Conservation (phyloP, 2,888 invertebrate genomes). For the Nasonovia ribisnigri region DNA sequence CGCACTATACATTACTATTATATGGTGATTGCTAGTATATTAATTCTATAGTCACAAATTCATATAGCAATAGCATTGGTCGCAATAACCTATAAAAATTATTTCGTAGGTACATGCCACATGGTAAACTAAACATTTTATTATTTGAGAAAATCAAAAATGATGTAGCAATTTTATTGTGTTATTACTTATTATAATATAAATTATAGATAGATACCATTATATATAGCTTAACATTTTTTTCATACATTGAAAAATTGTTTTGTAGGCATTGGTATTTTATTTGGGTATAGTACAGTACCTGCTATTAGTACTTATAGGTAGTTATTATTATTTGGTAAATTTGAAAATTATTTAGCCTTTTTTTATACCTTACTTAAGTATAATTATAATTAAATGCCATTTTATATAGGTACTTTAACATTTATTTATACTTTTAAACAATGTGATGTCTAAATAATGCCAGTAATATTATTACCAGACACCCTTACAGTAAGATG, state of each 20-base stretch:
- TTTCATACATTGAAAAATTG: neutral
- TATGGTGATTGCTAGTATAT: too few relatives aligned
- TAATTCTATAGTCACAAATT: too few relatives aligned
- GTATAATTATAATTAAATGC: neutral
- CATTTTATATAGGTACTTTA: neutral
- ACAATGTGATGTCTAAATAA: neutral
- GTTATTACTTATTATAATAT: too few relatives aligned
- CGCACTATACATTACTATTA: too few relatives aligned
- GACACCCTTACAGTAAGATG: neutral
- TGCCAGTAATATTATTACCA: neutral
- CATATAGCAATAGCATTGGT: too few relatives aligned
- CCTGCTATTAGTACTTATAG: too few relatives aligned
- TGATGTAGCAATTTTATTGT: too few relatives aligned
- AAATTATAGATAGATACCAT: too few relatives aligned
- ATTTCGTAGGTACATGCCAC: neutral
- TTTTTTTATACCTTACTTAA: neutral
- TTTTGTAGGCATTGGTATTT: neutral
- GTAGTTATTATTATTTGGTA: neutral
- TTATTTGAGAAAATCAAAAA: neutral
- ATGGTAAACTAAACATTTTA: neutral
- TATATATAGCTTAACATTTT: too few relatives aligned
- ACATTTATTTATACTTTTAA: neutral
- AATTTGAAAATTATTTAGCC: neutral
- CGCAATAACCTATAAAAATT: neutral
- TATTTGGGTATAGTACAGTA: neutral